Evolutionary conservation across 37 sponge, comb jelly and placozoan genomes (phyloP), one percentile per base, ranked within the genome.

Genomic region (Halichondria panicea): DNA sequence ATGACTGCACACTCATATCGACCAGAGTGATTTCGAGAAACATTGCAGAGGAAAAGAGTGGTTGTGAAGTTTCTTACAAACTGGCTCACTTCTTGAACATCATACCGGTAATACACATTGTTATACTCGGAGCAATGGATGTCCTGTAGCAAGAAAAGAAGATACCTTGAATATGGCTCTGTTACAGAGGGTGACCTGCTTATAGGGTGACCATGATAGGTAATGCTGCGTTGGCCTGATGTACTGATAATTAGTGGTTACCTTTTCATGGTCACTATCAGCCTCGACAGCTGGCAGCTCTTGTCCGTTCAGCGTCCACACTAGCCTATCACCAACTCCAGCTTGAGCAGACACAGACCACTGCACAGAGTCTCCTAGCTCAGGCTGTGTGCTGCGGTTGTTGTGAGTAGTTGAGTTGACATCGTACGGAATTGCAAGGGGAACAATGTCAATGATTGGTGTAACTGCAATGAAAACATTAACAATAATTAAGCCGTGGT

Each of bases 231-330:
- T n/a, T n/a, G n/a, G n/a, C n/a, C n/a, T n/a, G n/a, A n/a, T n/a
- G n/a, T n/a, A n/a, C n/a, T n/a, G n/a, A n/a, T n/a, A n/a, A n/a
- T n/a, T n/a, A n/a, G n/a, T n/a, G n/a, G n/a, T n/a, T n/a, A n/a
- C n/a, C n/a, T n/a, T n/a, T n/a, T n/a, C n/a, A n/a, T n/a, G n/a
- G n/a, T 31, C 28, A 58, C 2, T 66, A 35, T 66, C 28, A 58
- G 11, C 43, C 22, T 66, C 43, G 37, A 50, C 19, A 4, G 60
- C 39, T 39, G 74, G 74, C 0, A 59, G 3, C 9, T 42, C 43
- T 22, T 22, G 15, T 28, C 52, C 76, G 63, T 64, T 46, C 33
- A 52, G 35, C n/a, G 63, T 34, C 76, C 76, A 76, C 32, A 67
- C 58, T 18, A 78, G 67, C 0, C 34, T 8, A 55, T 78, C 79